Percentiles rank a stretch among this genome's conserved stretches.
Evolutionary conservation across 2,797 vertebrate genomes (phyloP).

Genomic region (Leuciscus waleckii): DNA sequence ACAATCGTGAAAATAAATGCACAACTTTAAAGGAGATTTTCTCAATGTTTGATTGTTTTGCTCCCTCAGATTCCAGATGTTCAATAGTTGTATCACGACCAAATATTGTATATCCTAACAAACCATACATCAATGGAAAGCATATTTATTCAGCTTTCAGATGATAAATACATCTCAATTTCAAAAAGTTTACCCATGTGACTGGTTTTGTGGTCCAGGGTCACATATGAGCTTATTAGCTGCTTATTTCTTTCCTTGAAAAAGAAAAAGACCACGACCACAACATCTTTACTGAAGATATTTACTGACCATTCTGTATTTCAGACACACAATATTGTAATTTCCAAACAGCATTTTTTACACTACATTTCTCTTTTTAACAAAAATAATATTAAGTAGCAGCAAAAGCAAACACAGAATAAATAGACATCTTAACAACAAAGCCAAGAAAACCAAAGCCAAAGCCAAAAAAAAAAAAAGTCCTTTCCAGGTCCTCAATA

Average conservation of each 20-base stretch:
- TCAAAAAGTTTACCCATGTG: too few relatives aligned
- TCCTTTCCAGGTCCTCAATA: neutral
- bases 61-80: too few relatives aligned
- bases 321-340: constrained; percentile 66
- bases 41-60: too few relatives aligned
- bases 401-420: constrained; percentile 74
- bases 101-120: too few relatives aligned
- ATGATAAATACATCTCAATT: too few relatives aligned
- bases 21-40: too few relatives aligned
- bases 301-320: constrained; percentile 68
- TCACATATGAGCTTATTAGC: neutral
- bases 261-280: neutral
- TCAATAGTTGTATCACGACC: too few relatives aligned
- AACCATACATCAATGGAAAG: too few relatives aligned
- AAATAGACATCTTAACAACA: constrained; percentile 73
- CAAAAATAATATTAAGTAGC: constrained; percentile 71
- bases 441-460: constrained; percentile 20
- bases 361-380: constrained; percentile 67
- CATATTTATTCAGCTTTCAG: too few relatives aligned
- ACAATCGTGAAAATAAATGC: too few relatives aligned
- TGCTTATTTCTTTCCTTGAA: neutral
- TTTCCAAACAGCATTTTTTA: constrained; percentile 64
- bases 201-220: too few relatives aligned
- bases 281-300: constrained; percentile 5
- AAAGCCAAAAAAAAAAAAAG: too few relatives aligned